Evolutionary conservation across 2,888 invertebrate species (phyloP).

Genomic region (Lomographa bimaculata): DNA sequence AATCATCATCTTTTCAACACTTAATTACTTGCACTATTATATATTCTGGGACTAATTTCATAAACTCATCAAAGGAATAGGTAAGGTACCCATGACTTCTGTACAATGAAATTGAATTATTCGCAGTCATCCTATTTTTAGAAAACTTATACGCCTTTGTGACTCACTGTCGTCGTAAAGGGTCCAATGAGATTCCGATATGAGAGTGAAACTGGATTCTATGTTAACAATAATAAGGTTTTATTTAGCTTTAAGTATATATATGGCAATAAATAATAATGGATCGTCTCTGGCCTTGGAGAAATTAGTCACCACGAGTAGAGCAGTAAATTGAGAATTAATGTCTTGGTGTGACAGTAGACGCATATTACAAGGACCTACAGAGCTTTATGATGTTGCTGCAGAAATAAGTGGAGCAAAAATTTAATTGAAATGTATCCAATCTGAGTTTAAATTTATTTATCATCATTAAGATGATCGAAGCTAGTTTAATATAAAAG

Average conservation of each 20-base stretch:
- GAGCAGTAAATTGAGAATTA: slow-evolving; percentile 56
- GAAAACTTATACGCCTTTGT: slow-evolving; percentile 57
- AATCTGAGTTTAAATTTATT: no score
- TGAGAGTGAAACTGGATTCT: slow-evolving; percentile 44
- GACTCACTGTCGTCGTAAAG: slow-evolving; percentile 62
- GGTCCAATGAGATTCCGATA: slow-evolving; percentile 59
- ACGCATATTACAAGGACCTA: slow-evolving; percentile 29
- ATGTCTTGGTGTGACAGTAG: slow-evolving; percentile 48
- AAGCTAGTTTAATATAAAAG: no score
- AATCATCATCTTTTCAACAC: no score
- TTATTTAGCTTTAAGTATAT: slow-evolving; percentile 46
- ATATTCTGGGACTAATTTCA: no score
- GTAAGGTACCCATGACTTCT: background rate
- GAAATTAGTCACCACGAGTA: slow-evolving; percentile 66
- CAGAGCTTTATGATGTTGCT: slow-evolving; percentile 33
- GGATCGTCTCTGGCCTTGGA: slow-evolving; percentile 76
- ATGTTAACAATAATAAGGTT: slow-evolving; percentile 43
- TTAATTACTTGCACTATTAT: no score
- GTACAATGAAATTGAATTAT: slow-evolving; percentile 22
- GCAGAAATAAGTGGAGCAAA: slow-evolving; percentile 32
- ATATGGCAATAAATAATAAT: slow-evolving; percentile 80
- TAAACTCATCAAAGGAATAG: background rate
- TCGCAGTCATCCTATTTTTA: slow-evolving; percentile 56
- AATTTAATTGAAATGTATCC: slow-evolving; percentile 6
- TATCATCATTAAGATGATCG: no score